Base-by-base conservation (phyloP, 2,888 invertebrate genomes). In the Pheosia tremula region DNA sequence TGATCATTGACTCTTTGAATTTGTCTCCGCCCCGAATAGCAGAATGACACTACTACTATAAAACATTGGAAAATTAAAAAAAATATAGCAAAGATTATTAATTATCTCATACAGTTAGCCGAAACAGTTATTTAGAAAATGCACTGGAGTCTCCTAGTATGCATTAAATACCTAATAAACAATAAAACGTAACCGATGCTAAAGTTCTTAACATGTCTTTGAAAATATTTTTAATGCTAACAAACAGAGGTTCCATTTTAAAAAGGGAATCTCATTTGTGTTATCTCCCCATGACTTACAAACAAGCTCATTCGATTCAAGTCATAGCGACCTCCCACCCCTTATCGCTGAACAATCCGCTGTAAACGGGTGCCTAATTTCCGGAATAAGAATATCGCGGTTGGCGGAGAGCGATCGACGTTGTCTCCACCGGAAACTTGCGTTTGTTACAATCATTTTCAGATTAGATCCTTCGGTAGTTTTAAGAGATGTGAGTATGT, bases 311-410 rank as follows among this genome's bases (percentile, higher is more conserved):
- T 75, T 77, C 74, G 77, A 80, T 79, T 78, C 72, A 68, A 74
- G 75, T 74, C 68, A 47, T 63, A 62, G 73, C 69, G 77, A 76
- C 78, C 81, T 79, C 75, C 77, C 65, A 69, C 77, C 77, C 76
- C 82, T 81, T 87, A 87, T 87, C 85, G 74, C 83, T 80, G 81
- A 80, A 78, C 81, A 81, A 83, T 85, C 82, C 83, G 68, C 76
- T 68, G 73, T 68, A 69, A 24, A 75, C 77, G 76, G 72, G 72
- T 73, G 13, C 82, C 80, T 83, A 82, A 84, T 85, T 84, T 84
- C 83, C 83, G 81, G 77, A 73, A 72, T 69, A 75, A 79, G 75
- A 71, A 75, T 74, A 50, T 50, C 24, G 24, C 50, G 50, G 50
- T 50, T 50, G 8, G 50, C 50, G 13, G 13, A 24, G 13, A 50